These are phyloP conservation scores for Trematocara macrostoma DNA, from an alignment of 2,113 vertebrate species.

Conservation along the genomic window DNA sequence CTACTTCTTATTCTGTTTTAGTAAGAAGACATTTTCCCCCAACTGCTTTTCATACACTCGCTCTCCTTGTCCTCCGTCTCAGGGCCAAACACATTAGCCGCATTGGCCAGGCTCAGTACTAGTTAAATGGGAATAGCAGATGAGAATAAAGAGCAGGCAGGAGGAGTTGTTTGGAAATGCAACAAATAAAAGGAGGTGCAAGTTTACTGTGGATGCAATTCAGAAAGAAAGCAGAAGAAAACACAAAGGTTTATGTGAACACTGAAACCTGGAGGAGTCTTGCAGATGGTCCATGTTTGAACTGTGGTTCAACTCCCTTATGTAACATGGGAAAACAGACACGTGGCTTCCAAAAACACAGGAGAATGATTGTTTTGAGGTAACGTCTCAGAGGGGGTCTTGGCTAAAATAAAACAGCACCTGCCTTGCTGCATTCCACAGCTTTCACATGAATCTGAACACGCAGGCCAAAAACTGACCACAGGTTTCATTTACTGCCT, in stretches of 20 bases:
- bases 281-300: constrained; percentile 18
- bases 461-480: not conserved
- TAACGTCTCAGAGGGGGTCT: constrained; percentile 18
- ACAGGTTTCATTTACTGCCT: not conserved
- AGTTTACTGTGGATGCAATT: not conserved
- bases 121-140: constrained; percentile 27
- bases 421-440: constrained; percentile 34
- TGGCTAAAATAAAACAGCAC: constrained; percentile 21
- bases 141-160: not conserved
- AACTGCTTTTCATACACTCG: constrained; percentile 16
- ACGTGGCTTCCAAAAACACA: constrained; percentile 34
- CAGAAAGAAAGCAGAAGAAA: not conserved
- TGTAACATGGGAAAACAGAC: constrained; percentile 35
- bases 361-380: constrained; percentile 22
- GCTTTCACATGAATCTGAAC: not conserved
- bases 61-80: constrained; percentile 1
- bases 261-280: not conserved
- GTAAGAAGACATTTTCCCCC: not conserved
- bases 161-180: not conserved
- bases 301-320: constrained; percentile 41
- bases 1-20: not conserved
- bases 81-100: constrained; percentile 41
- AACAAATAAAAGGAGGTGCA: not conserved
- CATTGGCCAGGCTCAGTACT: constrained; percentile 22
- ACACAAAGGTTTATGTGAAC: not conserved